These are phyloP conservation scores for Andinoacara biseriatus DNA, from an alignment of 2,113 vertebrate genomes.

Conservation along the genomic window DNA sequence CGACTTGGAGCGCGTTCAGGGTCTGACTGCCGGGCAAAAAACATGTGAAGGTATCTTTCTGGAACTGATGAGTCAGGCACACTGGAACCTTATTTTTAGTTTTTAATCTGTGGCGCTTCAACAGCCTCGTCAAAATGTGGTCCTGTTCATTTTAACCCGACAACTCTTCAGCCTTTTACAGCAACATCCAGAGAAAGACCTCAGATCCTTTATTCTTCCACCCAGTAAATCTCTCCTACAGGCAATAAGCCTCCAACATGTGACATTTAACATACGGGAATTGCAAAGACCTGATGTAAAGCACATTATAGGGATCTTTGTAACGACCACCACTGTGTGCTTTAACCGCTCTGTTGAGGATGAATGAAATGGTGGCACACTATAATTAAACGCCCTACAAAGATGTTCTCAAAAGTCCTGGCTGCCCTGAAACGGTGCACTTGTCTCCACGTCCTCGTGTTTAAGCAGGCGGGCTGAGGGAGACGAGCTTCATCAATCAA, in stretches of 20 bases:
- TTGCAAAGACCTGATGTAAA: background rate
- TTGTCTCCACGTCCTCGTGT: background rate
- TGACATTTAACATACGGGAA: background rate
- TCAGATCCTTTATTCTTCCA: no score
- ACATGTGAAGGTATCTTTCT: background rate
- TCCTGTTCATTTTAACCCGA: background rate
- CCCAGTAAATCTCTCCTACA: background rate
- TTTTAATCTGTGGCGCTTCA: background rate
- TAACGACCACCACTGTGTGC: background rate
- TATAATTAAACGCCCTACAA: background rate
- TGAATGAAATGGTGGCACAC: background rate
- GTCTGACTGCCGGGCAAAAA: background rate
- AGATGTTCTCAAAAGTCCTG: background rate
- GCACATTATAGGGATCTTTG: background rate
- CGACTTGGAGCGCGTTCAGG: constrained; percentile 1
- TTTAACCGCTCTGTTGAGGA: background rate
- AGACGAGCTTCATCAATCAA: background rate
- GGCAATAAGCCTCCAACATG: background rate
- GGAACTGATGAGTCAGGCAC: background rate
- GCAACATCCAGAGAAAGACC: no score
- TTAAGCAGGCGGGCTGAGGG: background rate
- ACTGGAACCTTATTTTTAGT: background rate
- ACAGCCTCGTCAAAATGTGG: background rate
- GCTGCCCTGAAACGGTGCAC: background rate
- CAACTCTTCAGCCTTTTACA: background rate